Evolutionary conservation across 2,888 invertebrate genomes (phyloP), one percentile per base, ranked within the genome.

Genomic region (Chesias legatella): DNA sequence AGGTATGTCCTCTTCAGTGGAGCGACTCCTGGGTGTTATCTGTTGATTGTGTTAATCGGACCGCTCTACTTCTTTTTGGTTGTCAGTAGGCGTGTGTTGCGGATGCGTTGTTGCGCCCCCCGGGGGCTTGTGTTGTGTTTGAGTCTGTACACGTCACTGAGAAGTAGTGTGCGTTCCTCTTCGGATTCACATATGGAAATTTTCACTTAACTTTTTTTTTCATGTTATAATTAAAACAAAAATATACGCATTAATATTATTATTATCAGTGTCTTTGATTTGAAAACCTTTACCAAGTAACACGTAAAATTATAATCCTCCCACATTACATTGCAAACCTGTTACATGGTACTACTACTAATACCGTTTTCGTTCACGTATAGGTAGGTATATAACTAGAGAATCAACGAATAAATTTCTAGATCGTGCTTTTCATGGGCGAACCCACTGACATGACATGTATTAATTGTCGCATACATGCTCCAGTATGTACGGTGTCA

Each of bases 151-250:
- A 58, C 55, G 57, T 17, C 13, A 17, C 48, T 58, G 63, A 65
- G 70, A 67, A 77, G 79, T 79, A 77, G 78, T 72, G 66, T 58
- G 67, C 66, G 55, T 57, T 39, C 44, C 63, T 64, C 63, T 66
- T 64, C 60, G 56, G 62, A 74, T 63, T 76, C 67, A 63, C 79
- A 79, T 79, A 80, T 77, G 84, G 82, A 75, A 78, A 77, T 79
- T 81, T 79, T 83, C 81, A 79, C 79, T 71, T 77, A 73, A 72
- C 63, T 49, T 74, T 80, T 81, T 77, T 84, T 85, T 81, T 73
- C 80, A 82, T 84, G 85, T 85, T 79, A 79, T 76, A 76, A 74
- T 79, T 79, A 83, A 82, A 79, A 69, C 73, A 71, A 79, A 82
- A 84, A 71, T 85, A 85, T 84, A 83, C 73, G 79, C 83, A 83